Evolutionary conservation across 2,797 vertebrate species (phyloP), one percentile per base, ranked within the genome.

Genomic region (Leucoraja ocellata): DNA sequence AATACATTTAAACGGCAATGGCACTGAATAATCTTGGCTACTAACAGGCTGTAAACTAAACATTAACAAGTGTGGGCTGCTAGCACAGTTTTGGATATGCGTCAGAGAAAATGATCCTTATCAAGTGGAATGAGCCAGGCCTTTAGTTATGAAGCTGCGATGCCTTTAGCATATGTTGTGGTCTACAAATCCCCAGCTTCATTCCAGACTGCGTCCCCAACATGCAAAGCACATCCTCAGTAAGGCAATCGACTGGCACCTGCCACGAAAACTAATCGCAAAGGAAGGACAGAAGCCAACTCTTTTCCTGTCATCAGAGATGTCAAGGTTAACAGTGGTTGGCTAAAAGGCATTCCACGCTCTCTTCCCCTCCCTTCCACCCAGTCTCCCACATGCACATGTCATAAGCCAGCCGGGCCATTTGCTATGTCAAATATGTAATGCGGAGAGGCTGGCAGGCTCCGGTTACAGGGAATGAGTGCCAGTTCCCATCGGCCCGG

Each of bases 271-370:
- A 95, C 95, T 95, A 96, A 96, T 97, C 96, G 95, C 92, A 94
- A 95, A 95, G 96, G 96, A 97, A 97, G 96, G 94, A 95, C 96
- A 97, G 97, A 95, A 94, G 94, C 95, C 94, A 93, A 94, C 95
- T 94, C 95, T 96, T 95, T 96, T 97, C 96, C 96, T 97, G 96
- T 97, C 96, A 96, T 95, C 96, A 95, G 95, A 95, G 94, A 97
- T 95, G 95, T 97, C 96, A 97, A 97, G 97, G 96, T 97, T 96
- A 97, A 97, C 96, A 96, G 96, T 95, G 95, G 95, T 94, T 96
- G 95, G 95, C 95, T 97, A 96, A 97, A 97, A 97, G 97, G 97
- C 96, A 96, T 83, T 79, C 77, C 93, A 93, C 95, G 95, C 94
- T 94, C 73, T 73, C 90, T 54, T 74, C 90, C 71, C 90, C 36